Base-by-base conservation (phyloP, 2,888 invertebrate genomes). In the Hetaerina titia region DNA sequence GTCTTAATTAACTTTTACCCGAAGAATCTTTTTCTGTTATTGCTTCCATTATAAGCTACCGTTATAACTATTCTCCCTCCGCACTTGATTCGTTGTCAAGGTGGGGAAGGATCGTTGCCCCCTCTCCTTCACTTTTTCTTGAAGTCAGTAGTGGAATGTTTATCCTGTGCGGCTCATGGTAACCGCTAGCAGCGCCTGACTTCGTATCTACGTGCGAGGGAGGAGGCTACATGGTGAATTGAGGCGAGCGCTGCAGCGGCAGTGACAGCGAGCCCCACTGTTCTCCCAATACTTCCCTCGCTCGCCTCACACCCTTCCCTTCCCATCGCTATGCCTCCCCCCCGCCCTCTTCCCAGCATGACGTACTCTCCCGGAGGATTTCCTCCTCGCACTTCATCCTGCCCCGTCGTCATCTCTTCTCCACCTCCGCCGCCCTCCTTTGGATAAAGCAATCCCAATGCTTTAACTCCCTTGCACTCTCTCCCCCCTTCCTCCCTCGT, bases 201-300 rank as follows among this genome's bases (percentile, higher is more conserved):
- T 31, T 31, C 31, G 25, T 31, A 31, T 15, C 45, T 45, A 45
- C 45, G 9, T 31, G 81, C 81, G 31, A 31, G 81, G 25, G 81
- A 81, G 81, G 81, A 81, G 81, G 25, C 81, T 81, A 31, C 81
- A 81, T 81, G 81, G 31, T 22, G 81, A 81, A 81, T n/a, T 15
- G 81, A 8, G 31, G 81, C 81, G 81, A 31, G 25, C 25, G 15
- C 25, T 81, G 81, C 81, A 81, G 81, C 81, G 81, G 81, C 69
- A n/a, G n/a, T 81, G 81, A 81, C 81, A 81, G 81, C 81, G 81
- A 81, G 81, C 25, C 81, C 81, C 81, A 81, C 31, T 81, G 81
- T 81, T 81, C 81, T 81, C n/a, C 81, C 81, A n/a, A 31, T 81
- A 31, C 81, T 15, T 31, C 25, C 81, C 7, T 15, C 81, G 13